These are phyloP conservation scores for Amblyjoppa fuscipennis DNA, from an alignment of 2,888 invertebrate species.

Conservation along the genomic window DNA sequence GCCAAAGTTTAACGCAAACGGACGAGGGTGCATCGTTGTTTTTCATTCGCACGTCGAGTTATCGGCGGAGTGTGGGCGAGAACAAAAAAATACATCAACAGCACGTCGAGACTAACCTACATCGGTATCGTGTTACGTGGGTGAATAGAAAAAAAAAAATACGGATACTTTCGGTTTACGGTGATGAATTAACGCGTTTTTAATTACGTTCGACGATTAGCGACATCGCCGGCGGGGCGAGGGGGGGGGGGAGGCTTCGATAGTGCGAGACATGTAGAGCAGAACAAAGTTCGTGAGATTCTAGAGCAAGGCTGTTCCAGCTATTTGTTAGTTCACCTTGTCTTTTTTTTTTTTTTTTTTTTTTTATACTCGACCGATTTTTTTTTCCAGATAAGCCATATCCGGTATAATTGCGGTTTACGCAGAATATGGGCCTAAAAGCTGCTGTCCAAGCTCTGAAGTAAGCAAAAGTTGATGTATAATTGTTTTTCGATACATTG, in stretches of 20 bases:
- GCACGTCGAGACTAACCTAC: constrained; percentile 64
- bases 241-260: too few relatives aligned
- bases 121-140: constrained; percentile 66
- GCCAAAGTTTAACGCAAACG: background rate
- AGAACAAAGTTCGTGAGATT: background rate
- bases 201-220: background rate
- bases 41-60: background rate
- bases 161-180: constrained; percentile 37
- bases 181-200: background rate
- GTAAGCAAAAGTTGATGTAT: constrained; percentile 84
- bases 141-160: constrained; percentile 32
- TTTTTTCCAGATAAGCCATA: constrained; percentile 73
- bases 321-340: background rate
- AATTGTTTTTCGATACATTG: constrained; percentile 57
- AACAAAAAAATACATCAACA: constrained; percentile 56
- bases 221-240: background rate
- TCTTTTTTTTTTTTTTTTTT: constrained; percentile 15
- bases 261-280: background rate
- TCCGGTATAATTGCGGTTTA: constrained; percentile 73
- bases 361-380: background rate
- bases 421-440: constrained; percentile 90
- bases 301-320: background rate
- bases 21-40: background rate
- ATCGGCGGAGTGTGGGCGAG: constrained; percentile 8
- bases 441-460: constrained; percentile 91